phyloP scores from a whole-genome alignment of 2,888 invertebrate species.

The Drosophila leonis region DNA sequence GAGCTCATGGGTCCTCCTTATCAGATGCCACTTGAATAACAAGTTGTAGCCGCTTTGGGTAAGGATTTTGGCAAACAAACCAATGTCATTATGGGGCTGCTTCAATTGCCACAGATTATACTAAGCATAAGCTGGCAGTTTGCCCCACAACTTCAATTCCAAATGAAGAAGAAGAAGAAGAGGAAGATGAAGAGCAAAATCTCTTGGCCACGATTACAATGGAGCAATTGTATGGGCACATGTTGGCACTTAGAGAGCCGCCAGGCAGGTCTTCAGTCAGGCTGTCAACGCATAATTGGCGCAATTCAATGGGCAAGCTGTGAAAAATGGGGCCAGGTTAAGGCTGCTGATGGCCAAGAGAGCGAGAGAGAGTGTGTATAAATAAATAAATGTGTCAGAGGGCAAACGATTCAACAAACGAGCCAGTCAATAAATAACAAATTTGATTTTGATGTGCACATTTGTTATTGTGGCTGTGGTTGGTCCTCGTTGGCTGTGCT shows the following conservation, averaged over 20 bases:
- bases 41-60: slow-evolving; percentile 10
- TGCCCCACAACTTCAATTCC: slow-evolving; percentile 17
- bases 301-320: slow-evolving; percentile 65
- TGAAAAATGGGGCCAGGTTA: slow-evolving; percentile 68
- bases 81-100: slow-evolving; percentile 35
- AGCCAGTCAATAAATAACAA: slow-evolving; percentile 68
- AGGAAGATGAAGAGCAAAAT: slow-evolving; percentile 20
- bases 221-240: slow-evolving; percentile 50
- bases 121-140: slow-evolving; percentile 39
- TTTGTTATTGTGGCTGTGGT: slow-evolving; percentile 53
- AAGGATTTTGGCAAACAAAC: slow-evolving; percentile 42
- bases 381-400: slow-evolving; percentile 67
- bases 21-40: slow-evolving; percentile 11
- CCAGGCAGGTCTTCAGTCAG: slow-evolving; percentile 4
- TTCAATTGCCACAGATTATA: slow-evolving; percentile 45
- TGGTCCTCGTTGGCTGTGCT: not conserved
- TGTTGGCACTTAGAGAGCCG: slow-evolving; percentile 42
- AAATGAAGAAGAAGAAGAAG: not conserved
- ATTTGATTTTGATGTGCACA: slow-evolving; percentile 69
- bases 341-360: slow-evolving; percentile 1
- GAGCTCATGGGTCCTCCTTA: not conserved
- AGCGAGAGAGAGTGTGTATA: slow-evolving; percentile 43
- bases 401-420: slow-evolving; percentile 8
- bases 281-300: slow-evolving; percentile 77
- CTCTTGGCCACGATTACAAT: slow-evolving; percentile 40